Percentiles rank a stretch among this genome's conserved stretches.
Evolutionary conservation across 2,888 invertebrate species (phyloP).

Genomic region (Chrysotoxum bicinctum): DNA sequence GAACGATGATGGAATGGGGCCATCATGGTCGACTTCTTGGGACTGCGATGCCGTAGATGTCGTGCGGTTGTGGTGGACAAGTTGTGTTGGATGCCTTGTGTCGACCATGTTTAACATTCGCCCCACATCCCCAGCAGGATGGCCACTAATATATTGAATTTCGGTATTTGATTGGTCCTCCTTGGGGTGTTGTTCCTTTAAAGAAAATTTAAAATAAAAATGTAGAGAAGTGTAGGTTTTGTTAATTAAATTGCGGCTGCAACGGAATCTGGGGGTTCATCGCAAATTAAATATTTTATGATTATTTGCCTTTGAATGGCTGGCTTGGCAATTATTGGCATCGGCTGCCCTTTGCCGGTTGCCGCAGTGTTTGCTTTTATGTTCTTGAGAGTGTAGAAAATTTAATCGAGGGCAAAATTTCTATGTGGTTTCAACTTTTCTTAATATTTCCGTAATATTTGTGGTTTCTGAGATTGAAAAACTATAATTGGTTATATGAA

Average conservation of each 20-base stretch:
- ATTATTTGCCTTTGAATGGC: not conserved
- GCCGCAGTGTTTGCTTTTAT: not conserved
- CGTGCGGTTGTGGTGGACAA: conserved; percentile 34
- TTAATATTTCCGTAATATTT: not conserved
- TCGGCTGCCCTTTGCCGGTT: too few relatives aligned
- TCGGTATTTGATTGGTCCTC: conserved; percentile 39
- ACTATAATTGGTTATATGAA: not conserved
- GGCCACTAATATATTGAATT: conserved; percentile 66
- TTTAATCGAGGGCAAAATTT: not conserved
- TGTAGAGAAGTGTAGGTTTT: conserved; percentile 8
- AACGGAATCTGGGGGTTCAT: not conserved
- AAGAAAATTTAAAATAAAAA: conserved; percentile 3
- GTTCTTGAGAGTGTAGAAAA: not conserved
- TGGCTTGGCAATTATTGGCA: not conserved
- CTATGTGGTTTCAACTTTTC: not conserved
- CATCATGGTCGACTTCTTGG: conserved; percentile 68
- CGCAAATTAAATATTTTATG: not conserved
- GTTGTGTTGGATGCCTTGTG: conserved; percentile 40
- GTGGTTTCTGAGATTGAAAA: not conserved
- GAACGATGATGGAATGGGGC: conserved; percentile 20
- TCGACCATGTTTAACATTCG: conserved; percentile 49
- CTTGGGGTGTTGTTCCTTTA: conserved; percentile 34
- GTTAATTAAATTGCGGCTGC: conserved; percentile 45
- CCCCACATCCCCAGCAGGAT: conserved; percentile 37
- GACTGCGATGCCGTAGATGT: conserved; percentile 47